Evolutionary conservation across 2,888 invertebrate species (phyloP).

Genomic region (Leptarthrus brevirostris): DNA sequence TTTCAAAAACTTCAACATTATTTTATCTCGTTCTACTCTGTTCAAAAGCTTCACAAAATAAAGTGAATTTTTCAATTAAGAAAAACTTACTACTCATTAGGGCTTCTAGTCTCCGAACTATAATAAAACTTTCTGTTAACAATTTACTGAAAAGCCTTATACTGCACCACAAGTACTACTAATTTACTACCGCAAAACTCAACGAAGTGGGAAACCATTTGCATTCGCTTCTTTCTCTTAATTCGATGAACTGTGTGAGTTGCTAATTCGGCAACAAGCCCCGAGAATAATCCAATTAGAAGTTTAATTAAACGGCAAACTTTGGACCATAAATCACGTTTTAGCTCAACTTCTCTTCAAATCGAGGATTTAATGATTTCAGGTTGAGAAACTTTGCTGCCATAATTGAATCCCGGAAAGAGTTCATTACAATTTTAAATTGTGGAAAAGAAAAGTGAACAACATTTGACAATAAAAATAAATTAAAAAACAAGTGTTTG

Average conservation of each 20-base stretch:
- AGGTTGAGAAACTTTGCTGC: not conserved
- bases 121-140: constrained; percentile 12
- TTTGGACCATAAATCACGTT: constrained; percentile 34
- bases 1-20: no score
- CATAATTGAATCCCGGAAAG: not conserved
- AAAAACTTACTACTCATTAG: no score
- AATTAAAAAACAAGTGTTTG: no score
- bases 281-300: constrained; percentile 37
- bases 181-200: constrained; percentile 29
- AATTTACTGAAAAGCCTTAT: constrained; percentile 13
- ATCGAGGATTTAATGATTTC: constrained; percentile 12
- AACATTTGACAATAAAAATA: no score
- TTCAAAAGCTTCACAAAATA: no score
- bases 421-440: no score
- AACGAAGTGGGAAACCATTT: constrained; percentile 33
- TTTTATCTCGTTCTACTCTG: no score
- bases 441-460: no score
- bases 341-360: constrained; percentile 25
- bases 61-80: no score
- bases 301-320: constrained; percentile 41
- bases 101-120: no score
- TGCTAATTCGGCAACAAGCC: constrained; percentile 26
- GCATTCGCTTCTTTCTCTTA: constrained; percentile 26
- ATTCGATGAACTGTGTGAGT: constrained; percentile 42
- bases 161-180: constrained; percentile 28